Evolutionary conservation across 1,140 invertebrate species (phyloP).

Genomic region (Cylas formicarius): DNA sequence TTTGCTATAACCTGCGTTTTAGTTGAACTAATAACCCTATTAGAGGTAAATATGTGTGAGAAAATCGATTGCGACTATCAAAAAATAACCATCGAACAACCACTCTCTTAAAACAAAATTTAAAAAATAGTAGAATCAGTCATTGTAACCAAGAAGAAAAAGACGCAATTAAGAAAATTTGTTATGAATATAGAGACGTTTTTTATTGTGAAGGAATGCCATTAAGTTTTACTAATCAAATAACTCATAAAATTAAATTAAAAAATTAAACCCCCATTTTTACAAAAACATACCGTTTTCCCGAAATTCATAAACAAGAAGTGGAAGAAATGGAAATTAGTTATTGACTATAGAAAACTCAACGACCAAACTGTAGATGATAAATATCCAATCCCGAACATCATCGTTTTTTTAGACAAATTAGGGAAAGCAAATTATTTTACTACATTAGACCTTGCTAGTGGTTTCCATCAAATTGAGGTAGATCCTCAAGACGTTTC

Average conservation of each 20-base stretch:
- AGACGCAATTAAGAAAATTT: constrained; percentile 7
- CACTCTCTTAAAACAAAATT: constrained; percentile 7
- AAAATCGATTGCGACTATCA: too few relatives aligned
- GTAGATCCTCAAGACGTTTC: constrained; percentile 26
- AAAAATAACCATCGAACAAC: neutral
- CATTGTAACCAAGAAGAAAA: constrained; percentile 18
- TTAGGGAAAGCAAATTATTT: constrained; percentile 40
- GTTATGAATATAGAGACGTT: too few relatives aligned
- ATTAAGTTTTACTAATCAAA: constrained; percentile 12
- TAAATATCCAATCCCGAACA: constrained; percentile 44
- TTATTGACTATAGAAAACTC: constrained; percentile 10
- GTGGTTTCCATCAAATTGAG: constrained; percentile 47
- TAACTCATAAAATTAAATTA: constrained; percentile 14
- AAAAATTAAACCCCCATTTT: constrained; percentile 2
- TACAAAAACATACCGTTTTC: constrained; percentile 7
- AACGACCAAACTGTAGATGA: constrained; percentile 11
- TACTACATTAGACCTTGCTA: constrained; percentile 39
- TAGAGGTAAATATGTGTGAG: constrained; percentile 7
- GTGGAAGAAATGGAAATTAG: constrained; percentile 6
- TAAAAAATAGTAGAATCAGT: constrained; percentile 5
- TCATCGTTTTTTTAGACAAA: constrained; percentile 43
- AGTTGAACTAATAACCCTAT: constrained; percentile 5
- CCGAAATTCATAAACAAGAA: constrained; percentile 4
- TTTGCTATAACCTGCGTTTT: too few relatives aligned
- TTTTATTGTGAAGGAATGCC: too few relatives aligned